Conservation (phyloP, 2,888 invertebrate genomes). For the Chymomyza fuscimana region DNA sequence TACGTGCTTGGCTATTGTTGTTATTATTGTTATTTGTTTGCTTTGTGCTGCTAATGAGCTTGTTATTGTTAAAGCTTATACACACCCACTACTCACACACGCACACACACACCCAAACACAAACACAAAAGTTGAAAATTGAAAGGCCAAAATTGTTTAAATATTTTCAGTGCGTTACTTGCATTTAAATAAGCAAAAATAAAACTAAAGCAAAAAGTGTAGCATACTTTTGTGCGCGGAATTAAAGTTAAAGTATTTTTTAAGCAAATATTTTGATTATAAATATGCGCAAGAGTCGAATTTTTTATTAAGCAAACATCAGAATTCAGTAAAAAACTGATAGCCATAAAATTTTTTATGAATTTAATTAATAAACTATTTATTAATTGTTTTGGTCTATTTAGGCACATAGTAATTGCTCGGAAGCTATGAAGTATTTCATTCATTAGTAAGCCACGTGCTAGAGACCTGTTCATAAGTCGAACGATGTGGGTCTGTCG, state of each 20-base stretch:
- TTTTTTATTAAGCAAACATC: not conserved
- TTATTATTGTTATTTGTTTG: constrained; percentile 36
- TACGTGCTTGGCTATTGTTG: not conserved
- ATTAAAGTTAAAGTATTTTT: no score
- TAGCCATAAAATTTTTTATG: constrained; percentile 61
- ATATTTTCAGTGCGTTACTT: not conserved
- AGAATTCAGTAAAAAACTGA: constrained; percentile 44
- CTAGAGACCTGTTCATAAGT: constrained; percentile 28
- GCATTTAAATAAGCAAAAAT: constrained; percentile 5
- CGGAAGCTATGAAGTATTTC: constrained; percentile 35
- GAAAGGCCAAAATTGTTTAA: constrained; percentile 18
- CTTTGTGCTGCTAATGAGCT: constrained; percentile 46
- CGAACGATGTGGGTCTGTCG: not conserved
- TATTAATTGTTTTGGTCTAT: constrained; percentile 16
- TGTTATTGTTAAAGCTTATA: constrained; percentile 35
- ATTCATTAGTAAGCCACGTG: constrained; percentile 62
- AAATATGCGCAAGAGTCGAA: not conserved
- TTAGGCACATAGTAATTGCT: constrained; percentile 5
- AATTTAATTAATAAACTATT: constrained; percentile 52
- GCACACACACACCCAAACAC: constrained; percentile 18
- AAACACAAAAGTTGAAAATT: constrained; percentile 8
- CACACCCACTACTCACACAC: constrained; percentile 20
- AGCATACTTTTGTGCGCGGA: not conserved
- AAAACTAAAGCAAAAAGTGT: not conserved
- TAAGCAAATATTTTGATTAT: not conserved